A percentile compares a stretch with the other conserved stretches of the same genome.
Conservation (phyloP, 2,113 vertebrate species). For the Cepphus grylle region DNA sequence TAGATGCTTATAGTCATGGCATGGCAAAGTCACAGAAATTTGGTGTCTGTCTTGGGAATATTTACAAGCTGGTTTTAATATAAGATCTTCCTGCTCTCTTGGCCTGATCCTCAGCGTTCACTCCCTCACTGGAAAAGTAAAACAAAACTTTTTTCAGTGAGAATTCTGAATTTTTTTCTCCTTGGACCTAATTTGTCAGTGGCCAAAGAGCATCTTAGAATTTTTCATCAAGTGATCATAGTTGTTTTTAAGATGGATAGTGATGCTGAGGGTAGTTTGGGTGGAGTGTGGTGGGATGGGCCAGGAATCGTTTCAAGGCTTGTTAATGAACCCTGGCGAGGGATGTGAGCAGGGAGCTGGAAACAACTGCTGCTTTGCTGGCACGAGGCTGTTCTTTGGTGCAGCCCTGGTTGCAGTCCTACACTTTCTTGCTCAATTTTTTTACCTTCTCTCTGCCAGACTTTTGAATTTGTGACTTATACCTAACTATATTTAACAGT, state of each 20-base stretch:
- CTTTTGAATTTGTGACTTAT: neutral
- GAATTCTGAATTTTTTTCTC: neutral
- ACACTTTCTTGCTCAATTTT: neutral
- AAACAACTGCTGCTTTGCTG: neutral
- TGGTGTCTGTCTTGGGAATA: neutral
- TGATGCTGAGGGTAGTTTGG: neutral
- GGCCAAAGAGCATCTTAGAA: neutral
- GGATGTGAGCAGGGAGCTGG: neutral
- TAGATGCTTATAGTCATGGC: neutral
- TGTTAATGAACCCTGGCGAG: neutral
- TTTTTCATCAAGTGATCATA: fast-evolving
- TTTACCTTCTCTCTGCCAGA: neutral
- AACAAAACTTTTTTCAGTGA: neutral
- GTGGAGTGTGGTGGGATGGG: neutral
- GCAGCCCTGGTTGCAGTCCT: neutral
- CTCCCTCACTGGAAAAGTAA: neutral
- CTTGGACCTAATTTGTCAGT: neutral
- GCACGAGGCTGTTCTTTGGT: neutral
- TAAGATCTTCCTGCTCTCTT: neutral
- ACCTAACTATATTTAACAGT: neutral
- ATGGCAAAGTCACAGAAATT: neutral
- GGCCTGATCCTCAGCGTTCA: neutral
- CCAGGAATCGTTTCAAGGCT: neutral
- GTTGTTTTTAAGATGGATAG: neutral
- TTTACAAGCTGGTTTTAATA: neutral